Evolutionary conservation across 2,888 invertebrate species (phyloP).

Genomic region (Phaonia tiefii): DNA sequence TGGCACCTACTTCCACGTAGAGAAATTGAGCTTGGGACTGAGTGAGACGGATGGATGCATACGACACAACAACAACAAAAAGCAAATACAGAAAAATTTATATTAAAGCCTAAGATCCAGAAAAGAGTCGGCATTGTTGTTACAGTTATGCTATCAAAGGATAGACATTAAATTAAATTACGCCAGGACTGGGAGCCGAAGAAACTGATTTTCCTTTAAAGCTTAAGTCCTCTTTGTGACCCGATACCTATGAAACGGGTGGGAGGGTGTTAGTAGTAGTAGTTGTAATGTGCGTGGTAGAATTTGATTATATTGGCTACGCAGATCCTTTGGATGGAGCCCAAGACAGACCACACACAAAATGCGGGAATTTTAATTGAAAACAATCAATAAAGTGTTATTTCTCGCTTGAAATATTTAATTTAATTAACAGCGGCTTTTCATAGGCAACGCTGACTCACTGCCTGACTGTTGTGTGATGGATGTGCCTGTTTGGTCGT

Average conservation of each 20-base stretch:
- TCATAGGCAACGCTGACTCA: background rate
- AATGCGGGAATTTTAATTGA: constrained; percentile 43
- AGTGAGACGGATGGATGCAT: background rate
- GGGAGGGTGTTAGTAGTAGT: no score
- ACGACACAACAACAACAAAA: background rate
- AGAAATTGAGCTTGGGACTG: no score
- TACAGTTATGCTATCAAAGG: background rate
- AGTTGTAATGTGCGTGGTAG: no score
- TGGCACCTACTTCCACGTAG: no score
- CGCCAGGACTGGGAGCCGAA: background rate
- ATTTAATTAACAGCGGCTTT: constrained; percentile 36
- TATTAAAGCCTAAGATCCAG: background rate
- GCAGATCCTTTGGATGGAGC: background rate
- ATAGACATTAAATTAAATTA: constrained; percentile 12
- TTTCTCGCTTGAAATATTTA: constrained; percentile 44
- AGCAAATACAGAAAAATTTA: background rate
- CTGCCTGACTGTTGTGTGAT: background rate
- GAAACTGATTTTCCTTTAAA: background rate
- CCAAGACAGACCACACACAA: constrained; percentile 23
- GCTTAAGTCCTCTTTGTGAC: no score
- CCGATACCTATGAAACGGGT: no score
- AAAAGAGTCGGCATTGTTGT: background rate
- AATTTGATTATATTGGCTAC: no score
- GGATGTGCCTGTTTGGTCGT: background rate
- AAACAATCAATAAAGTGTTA: constrained; percentile 45